Conservation (phyloP, 2,797 vertebrate genomes). For the Alosa sapidissima region DNA sequence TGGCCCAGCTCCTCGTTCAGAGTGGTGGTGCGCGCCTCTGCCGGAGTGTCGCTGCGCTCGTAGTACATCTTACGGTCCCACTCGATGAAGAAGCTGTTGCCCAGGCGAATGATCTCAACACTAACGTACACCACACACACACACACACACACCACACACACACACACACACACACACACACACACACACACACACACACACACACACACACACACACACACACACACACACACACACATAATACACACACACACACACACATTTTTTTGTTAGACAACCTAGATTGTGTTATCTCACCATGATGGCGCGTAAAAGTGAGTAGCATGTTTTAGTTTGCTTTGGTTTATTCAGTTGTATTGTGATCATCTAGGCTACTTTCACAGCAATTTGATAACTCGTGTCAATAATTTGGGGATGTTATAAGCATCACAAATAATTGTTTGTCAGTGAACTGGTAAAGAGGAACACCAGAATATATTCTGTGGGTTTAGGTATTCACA, state of each 20-base stretch:
- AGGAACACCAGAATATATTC: neutral
- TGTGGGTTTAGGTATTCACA: neutral
- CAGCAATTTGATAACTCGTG: neutral
- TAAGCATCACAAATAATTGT: neutral
- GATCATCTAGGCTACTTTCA: neutral
- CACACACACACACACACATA: neutral
- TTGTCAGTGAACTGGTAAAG: neutral
- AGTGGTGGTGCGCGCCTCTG: conserved; percentile 81
- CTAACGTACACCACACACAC: conserved; percentile 57
- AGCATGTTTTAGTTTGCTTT: neutral
- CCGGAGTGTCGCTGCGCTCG: conserved; percentile 64
- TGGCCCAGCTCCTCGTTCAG: conserved; percentile 86
- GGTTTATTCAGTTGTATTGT: too few relatives aligned
- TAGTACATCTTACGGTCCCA: conserved; percentile 87
- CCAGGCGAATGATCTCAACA: conserved; percentile 85
- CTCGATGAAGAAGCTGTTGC: conserved; percentile 85
- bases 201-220: neutral
- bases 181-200: conserved; percentile 6
- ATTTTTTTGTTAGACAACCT: too few relatives aligned
- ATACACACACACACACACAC: too few relatives aligned
- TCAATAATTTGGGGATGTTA: neutral
- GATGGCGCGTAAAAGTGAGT: neutral
- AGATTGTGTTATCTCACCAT: too few relatives aligned
- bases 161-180: neutral
- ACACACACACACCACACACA: conserved; percentile 25